Evolutionary conservation across 2,888 invertebrate species (phyloP), one percentile per base, ranked within the genome.

Genomic region (Autographa pulchrina): DNA sequence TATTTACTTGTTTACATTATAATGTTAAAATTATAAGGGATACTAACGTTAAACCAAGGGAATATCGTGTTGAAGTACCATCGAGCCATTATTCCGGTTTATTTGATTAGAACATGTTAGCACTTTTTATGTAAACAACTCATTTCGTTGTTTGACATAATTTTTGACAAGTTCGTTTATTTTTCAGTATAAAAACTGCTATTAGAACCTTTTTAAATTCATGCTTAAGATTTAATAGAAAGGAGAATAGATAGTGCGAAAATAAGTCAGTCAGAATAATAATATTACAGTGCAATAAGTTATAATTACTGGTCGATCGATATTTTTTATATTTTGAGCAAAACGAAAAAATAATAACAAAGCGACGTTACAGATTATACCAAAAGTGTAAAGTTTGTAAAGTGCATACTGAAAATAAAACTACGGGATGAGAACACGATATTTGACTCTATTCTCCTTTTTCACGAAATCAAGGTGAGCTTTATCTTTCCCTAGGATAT

Each of bases 31-130:
- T 14, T 32, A 56, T 78, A 72, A 74, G 35, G 62, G 25, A 43
- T 89, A 90, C 91, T 92, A 87, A 93, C 91, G 68, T 81, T 80
- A 72, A 92, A 88, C 74, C 89, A 85, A 72, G 85, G 75, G 67
- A 83, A 81, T 48, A 94, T 70, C 78, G 86, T 93, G 72, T 78
- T 86, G 5, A 89, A 78, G 48, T 91, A 84, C 90, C 92, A 91
- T 65, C 84, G 85, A 81, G 93, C 90, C 94, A 94, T 94, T 68
- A 62, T 75, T 77, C 67, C 14, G 35, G 68, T 66, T 59, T 31
- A 54, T 41, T 62, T 41, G 70, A 68, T 75, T 43, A 67, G 64
- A 63, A 73, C 60, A 72, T 74, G 66, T 54, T 52, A 54, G 52
- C 41, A 48, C 18, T 25, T 66, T 62, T 63, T 77, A 79, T 79